A percentile compares a stretch with the other conserved stretches of the same genome.
phyloP scores from a whole-genome alignment of 2,888 invertebrate genomes.

The Drosophila meridiana region DNA sequence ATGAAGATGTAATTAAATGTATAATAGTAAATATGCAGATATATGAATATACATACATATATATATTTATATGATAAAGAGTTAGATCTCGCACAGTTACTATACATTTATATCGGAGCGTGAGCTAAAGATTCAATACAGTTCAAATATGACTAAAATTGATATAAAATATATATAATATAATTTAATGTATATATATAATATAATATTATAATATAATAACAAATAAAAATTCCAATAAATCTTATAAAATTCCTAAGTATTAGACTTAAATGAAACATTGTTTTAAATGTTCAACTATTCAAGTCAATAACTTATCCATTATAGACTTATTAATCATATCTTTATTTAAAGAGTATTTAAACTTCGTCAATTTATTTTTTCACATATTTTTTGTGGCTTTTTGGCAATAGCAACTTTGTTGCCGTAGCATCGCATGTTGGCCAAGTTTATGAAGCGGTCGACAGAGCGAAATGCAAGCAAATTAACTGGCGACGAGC shows the following conservation, averaged over 20 bases:
- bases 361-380: neutral
- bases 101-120: too few relatives aligned
- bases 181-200: too few relatives aligned
- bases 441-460: constrained; percentile 60
- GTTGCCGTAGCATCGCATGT: constrained; percentile 57
- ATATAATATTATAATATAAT: too few relatives aligned
- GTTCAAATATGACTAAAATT: too few relatives aligned
- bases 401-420: constrained; percentile 50
- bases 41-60: neutral
- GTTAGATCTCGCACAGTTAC: neutral
- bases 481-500: constrained; percentile 68
- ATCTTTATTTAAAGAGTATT: neutral
- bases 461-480: constrained; percentile 17
- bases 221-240: too few relatives aligned
- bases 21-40: too few relatives aligned
- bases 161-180: too few relatives aligned
- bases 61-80: neutral
- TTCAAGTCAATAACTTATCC: too few relatives aligned
- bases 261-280: too few relatives aligned
- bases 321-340: neutral
- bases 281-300: too few relatives aligned
- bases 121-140: neutral
- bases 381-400: constrained; percentile 26
- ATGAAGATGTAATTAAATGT: neutral
- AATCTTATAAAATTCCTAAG: too few relatives aligned